Conservation (phyloP, 2,797 vertebrate species). For the Galaxias olidus region DNA sequence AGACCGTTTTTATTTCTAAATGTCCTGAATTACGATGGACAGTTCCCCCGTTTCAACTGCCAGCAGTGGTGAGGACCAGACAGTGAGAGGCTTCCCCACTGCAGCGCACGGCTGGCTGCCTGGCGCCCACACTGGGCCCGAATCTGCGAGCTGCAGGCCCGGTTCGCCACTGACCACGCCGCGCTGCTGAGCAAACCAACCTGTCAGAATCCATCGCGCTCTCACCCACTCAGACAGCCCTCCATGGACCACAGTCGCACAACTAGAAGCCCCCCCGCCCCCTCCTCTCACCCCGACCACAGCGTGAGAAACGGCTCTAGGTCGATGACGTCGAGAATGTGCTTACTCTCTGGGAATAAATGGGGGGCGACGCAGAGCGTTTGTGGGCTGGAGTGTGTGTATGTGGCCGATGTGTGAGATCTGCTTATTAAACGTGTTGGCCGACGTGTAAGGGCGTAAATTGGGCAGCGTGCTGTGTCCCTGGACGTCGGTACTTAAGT, state of each 20-base stretch:
- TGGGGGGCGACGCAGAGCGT: not conserved
- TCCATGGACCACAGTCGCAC: not conserved
- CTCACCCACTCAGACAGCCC: not conserved
- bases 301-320: not conserved
- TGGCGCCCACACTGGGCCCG: slow-evolving; percentile 3
- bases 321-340: not conserved
- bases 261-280: not conserved
- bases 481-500: not conserved
- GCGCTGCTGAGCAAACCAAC: slow-evolving; percentile 6
- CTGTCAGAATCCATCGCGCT: not conserved
- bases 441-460: slow-evolving; percentile 17
- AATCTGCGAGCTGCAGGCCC: not conserved
- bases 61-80: too few relatives aligned
- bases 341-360: slow-evolving; percentile 8
- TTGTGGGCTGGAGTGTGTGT: not conserved
- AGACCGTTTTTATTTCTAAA: too few relatives aligned
- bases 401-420: slow-evolving; percentile 13
- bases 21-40: too few relatives aligned
- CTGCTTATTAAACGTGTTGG: slow-evolving; percentile 10
- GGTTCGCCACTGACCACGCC: slow-evolving; percentile 3
- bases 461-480: not conserved
- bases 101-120: not conserved
- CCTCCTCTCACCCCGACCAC: not conserved
- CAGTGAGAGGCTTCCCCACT: not conserved
- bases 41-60: too few relatives aligned